Base-by-base conservation (phyloP, 2,888 invertebrate genomes). In the Panzeria rudis region DNA sequence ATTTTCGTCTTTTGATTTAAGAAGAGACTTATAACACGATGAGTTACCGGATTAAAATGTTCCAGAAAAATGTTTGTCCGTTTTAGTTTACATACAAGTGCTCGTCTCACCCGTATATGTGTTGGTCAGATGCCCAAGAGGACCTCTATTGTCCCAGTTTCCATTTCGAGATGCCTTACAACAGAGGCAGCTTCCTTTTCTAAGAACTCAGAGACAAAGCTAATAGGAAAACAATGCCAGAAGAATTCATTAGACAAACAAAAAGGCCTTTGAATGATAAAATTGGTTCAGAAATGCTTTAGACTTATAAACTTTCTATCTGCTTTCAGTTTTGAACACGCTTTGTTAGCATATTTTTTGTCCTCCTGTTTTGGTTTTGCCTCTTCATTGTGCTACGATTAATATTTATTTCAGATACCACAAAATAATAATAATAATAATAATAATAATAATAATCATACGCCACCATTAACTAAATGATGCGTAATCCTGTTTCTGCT, bases 361-460 rank as follows among this genome's bases (percentile, higher is more conserved):
- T 50, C 0, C 41, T 23, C 8, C 4, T 41, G 2, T 25, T 44
- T 25, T 15, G 25, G 4, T n/a, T 56, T 41, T 41, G 23, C 23
- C 15, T 5, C 8, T 62, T 29, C 38, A 38, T 52, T 73, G 47
- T 52, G 20, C 0, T 25, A 0, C 5, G 59, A 78, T 44, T 69
- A 78, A 69, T 71, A 71, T 71, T 32, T 52, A 78, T 71, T 78
- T 52, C 41, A 52, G 44, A 38, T 32, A 47, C 71, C 44, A 35
- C 29, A 72, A 56, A 29, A 20, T 25, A 52, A 77, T 47, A 61
- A 20, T 35, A 25, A 17, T 25, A n/a, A n/a, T n/a, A n/a, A n/a
- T n/a, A n/a, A n/a, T n/a, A n/a, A n/a, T n/a, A 62, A 78, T 41
- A 78, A 79, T 54, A 72, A 72, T 72, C 79, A 72, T 44, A 64